These are phyloP conservation scores for Macaca mulatta DNA, from an alignment of 2,113 vertebrate genomes.

Conservation along the genomic window DNA sequence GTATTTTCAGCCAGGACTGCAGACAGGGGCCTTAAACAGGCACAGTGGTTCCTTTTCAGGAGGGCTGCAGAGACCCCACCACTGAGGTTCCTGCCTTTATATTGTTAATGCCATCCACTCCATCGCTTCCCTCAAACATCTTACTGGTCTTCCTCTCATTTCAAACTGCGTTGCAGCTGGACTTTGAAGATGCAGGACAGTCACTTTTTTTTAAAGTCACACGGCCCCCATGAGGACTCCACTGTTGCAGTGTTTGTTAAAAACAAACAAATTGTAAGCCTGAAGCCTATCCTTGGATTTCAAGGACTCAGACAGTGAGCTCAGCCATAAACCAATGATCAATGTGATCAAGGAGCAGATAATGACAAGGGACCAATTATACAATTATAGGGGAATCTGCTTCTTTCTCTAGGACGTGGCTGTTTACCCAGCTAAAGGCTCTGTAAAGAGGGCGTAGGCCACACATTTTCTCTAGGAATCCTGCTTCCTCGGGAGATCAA, in stretches of 20 bases:
- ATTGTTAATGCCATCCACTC: accelerated
- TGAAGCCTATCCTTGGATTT: background rate
- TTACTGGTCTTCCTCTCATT: background rate
- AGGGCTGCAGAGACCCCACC: background rate
- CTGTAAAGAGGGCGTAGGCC: background rate
- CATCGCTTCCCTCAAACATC: accelerated
- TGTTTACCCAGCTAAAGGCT: background rate
- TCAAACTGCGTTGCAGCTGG: accelerated
- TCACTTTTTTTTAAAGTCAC: background rate
- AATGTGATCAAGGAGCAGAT: background rate
- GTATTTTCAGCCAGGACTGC: background rate
- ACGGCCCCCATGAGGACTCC: background rate
- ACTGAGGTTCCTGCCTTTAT: background rate
- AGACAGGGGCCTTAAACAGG: background rate
- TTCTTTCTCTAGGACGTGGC: background rate
- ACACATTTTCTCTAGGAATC: background rate
- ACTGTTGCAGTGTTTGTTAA: accelerated
- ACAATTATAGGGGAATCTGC: background rate
- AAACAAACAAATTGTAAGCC: background rate
- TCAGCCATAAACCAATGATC: background rate
- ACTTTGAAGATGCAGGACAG: accelerated
- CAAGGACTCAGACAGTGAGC: background rate
- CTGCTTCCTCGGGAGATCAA: background rate
- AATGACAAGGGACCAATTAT: background rate
- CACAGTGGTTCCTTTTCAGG: accelerated